phyloP scores from a whole-genome alignment of 2,888 invertebrate genomes.

The Ophion obscuratus region DNA sequence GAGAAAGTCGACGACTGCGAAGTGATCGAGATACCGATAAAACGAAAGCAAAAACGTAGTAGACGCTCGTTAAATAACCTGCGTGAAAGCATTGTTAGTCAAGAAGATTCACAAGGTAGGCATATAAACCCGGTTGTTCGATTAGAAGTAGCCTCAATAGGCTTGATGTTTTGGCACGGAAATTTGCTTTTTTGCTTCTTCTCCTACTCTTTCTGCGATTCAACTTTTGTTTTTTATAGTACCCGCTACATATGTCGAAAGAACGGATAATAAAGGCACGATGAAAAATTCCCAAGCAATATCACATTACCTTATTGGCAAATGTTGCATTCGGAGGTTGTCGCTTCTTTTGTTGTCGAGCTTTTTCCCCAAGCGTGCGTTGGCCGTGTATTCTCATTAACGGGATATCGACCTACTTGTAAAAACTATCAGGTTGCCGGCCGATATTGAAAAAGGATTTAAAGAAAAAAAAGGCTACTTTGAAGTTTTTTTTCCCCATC shows the following conservation, averaged over 20 bases:
- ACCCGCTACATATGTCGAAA: background rate
- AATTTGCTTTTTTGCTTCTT: conserved; percentile 12
- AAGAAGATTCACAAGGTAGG: conserved; percentile 63
- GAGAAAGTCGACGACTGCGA: conserved; percentile 56
- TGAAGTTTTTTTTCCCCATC: too few relatives aligned
- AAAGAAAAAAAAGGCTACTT: too few relatives aligned
- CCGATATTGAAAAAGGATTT: too few relatives aligned
- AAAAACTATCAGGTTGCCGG: too few relatives aligned
- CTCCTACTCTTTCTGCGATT: background rate
- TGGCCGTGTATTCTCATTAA: too few relatives aligned
- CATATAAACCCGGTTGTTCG: conserved; percentile 33
- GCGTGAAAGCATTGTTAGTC: conserved; percentile 42
- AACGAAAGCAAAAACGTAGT: conserved; percentile 54
- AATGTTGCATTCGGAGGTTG: too few relatives aligned
- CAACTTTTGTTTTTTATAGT: background rate
- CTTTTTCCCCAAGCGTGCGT: too few relatives aligned
- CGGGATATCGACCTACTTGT: too few relatives aligned
- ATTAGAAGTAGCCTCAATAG: conserved; percentile 10
- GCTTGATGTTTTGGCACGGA: conserved; percentile 22
- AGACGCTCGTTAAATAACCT: conserved; percentile 51
- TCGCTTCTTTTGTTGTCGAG: too few relatives aligned
- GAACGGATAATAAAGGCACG: background rate
- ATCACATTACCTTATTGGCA: too few relatives aligned
- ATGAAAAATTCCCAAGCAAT: background rate
- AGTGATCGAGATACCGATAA: conserved; percentile 59